Evolutionary conservation across 2,113 vertebrate genomes (phyloP).

Genomic region (Engystomops pustulosus): DNA sequence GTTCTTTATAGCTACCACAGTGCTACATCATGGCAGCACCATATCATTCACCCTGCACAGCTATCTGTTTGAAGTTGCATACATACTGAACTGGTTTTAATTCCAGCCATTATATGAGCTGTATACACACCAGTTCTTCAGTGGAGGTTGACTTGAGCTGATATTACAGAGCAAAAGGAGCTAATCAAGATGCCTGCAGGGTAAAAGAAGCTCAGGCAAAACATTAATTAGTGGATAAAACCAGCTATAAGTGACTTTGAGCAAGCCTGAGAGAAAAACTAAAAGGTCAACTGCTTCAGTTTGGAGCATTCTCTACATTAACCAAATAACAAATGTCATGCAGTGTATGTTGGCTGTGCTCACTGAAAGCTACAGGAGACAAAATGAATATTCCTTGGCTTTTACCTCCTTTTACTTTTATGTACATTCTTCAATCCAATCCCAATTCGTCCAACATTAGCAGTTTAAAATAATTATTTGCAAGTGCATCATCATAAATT

Average conservation of each 20-base stretch:
- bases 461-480: conserved; percentile 25
- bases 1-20: neutral
- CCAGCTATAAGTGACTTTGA: conserved; percentile 55
- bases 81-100: neutral
- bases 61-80: neutral
- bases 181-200: conserved; percentile 50
- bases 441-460: conserved; percentile 13
- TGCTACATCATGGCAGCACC: neutral
- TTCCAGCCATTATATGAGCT: neutral
- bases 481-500: conserved; percentile 26
- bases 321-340: conserved; percentile 58
- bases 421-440: neutral
- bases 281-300: conserved; percentile 56
- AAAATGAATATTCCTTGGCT: conserved; percentile 39
- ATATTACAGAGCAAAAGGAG: conserved; percentile 15
- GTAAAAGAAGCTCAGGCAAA: conserved; percentile 32
- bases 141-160: conserved; percentile 16
- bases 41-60: neutral
- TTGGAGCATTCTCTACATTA: conserved; percentile 56
- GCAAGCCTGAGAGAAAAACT: conserved; percentile 55
- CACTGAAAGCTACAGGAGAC: conserved; percentile 37
- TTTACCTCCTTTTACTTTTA: neutral
- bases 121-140: neutral
- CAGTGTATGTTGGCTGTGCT: conserved; percentile 42
- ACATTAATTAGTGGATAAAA: conserved; percentile 59